phyloP scores from a whole-genome alignment of 2,113 vertebrate species.

The Acanthochromis polyacanthus region DNA sequence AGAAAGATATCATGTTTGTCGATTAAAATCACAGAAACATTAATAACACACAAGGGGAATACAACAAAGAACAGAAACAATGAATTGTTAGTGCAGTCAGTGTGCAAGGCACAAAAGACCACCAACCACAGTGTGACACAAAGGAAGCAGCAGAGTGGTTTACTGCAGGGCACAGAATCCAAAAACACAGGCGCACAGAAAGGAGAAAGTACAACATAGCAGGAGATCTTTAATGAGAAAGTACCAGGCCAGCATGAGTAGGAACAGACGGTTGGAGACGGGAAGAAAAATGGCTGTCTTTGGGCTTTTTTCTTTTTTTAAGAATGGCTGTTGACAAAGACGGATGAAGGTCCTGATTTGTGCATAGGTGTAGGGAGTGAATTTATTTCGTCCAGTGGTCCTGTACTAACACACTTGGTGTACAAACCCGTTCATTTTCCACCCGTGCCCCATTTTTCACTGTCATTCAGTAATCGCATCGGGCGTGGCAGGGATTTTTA shows the following conservation, averaged over 20 bases:
- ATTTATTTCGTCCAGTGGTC: constrained; percentile 10
- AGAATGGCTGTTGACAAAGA: constrained; percentile 27
- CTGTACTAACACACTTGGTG: background rate
- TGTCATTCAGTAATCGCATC: constrained; percentile 20
- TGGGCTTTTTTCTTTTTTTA: constrained; percentile 26
- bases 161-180: background rate
- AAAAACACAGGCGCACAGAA: background rate
- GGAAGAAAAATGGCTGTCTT: background rate
- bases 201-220: background rate
- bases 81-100: too few relatives aligned
- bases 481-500: background rate
- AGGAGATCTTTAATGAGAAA: background rate
- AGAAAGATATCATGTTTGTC: too few relatives aligned
- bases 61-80: too few relatives aligned
- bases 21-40: too few relatives aligned
- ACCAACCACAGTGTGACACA: too few relatives aligned
- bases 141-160: too few relatives aligned
- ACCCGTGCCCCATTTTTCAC: constrained; percentile 23
- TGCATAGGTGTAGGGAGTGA: constrained; percentile 14
- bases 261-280: background rate
- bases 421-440: background rate
- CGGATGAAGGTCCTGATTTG: constrained; percentile 6
- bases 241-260: background rate
- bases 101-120: too few relatives aligned
- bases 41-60: too few relatives aligned